phyloP scores from a whole-genome alignment of 1,140 invertebrate species.

The Pachyrhynchus sulphureomaculatus region DNA sequence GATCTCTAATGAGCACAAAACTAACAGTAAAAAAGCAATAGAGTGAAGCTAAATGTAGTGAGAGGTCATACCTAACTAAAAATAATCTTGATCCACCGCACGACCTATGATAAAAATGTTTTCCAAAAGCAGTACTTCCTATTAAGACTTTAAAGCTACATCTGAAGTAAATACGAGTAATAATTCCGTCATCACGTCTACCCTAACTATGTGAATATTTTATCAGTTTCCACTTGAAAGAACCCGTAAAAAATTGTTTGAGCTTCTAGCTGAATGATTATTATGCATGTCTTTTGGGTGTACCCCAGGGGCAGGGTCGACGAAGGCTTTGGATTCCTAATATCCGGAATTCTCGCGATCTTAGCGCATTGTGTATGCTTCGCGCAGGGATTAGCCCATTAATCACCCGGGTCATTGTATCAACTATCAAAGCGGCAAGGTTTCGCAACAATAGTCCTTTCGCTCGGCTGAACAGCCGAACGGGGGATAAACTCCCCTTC shows the following conservation, averaged over 20 bases:
- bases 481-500: constrained; percentile 16
- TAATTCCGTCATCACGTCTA: no score
- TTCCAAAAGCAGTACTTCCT: no score
- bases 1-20: no score
- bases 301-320: not conserved
- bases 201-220: no score
- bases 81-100: no score
- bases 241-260: not conserved
- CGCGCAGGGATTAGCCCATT: constrained; percentile 51
- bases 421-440: constrained; percentile 54
- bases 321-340: constrained; percentile 48
- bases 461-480: constrained; percentile 46
- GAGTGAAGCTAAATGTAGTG: no score
- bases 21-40: no score
- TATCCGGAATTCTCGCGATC: constrained; percentile 52
- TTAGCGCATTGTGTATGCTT: constrained; percentile 50
- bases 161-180: no score
- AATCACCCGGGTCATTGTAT: constrained; percentile 53
- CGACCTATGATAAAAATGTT: no score
- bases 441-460: constrained; percentile 52
- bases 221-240: not conserved
- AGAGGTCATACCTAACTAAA: no score
- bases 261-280: not conserved
- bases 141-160: no score
- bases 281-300: constrained; percentile 1